Conservation (phyloP, 30 jellyfish, hydroid and myxozoan species). For the Hydractinia symbiolongicarpus region DNA sequence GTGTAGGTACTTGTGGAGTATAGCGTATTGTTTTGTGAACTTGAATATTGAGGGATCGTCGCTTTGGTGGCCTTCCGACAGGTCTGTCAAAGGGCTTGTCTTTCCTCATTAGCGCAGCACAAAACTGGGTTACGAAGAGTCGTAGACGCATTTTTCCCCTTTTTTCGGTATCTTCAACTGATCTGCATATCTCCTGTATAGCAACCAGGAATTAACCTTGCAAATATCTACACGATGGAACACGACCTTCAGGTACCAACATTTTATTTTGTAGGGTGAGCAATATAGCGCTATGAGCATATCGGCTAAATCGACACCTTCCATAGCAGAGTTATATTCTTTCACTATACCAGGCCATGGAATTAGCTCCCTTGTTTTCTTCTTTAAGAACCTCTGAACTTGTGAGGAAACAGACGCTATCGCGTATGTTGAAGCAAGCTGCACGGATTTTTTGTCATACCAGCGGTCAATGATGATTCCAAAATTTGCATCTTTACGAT, state of each 20-base stretch:
- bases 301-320: slow-evolving; percentile 67
- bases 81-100: not conserved
- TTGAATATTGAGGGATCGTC: not conserved
- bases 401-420: not conserved
- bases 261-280: slow-evolving; percentile 26
- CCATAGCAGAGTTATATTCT: slow-evolving; percentile 56
- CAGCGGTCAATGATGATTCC: slow-evolving; percentile 41
- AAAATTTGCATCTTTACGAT: slow-evolving; percentile 36
- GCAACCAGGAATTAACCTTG: slow-evolving; percentile 52
- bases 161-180: slow-evolving; percentile 22
- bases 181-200: slow-evolving; percentile 34
- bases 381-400: slow-evolving; percentile 53
- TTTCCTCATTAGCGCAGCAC: not conserved
- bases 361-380: slow-evolving; percentile 32
- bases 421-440: slow-evolving; percentile 39
- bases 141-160: slow-evolving; percentile 20
- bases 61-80: slow-evolving; percentile 43
- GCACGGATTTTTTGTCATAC: slow-evolving; percentile 50
- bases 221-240: slow-evolving; percentile 48
- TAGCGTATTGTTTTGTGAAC: not conserved
- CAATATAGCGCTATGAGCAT: slow-evolving; percentile 46
- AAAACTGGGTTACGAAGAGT: not conserved
- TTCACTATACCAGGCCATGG: slow-evolving; percentile 44
- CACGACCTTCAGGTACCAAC: slow-evolving; percentile 36
- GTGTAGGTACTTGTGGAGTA: slow-evolving; percentile 26